Evolutionary conservation across 2,888 invertebrate genomes (phyloP), one percentile per base, ranked within the genome.

Genomic region (Electrophaes corylata): DNA sequence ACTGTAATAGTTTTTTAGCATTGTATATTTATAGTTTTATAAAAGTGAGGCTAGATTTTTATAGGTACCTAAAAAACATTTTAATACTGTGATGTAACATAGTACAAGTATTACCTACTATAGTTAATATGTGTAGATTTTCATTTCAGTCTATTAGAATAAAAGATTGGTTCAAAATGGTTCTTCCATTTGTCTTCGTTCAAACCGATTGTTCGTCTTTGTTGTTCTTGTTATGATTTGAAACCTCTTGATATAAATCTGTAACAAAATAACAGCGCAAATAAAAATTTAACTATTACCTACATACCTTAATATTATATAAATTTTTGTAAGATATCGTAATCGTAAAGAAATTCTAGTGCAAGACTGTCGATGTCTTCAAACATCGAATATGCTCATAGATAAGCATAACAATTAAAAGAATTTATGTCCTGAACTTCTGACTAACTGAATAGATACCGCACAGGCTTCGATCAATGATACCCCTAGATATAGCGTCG

Each of bases 181-280:
- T 20, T 16, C 14, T 11, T 20, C 20, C 43, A 29, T 6, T 29
- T 37, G 3, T 12, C 12, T 41, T 18, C 8, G 18, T 40, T 8
- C 26, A 12, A 14, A 33, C 6, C 0, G 29, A 18, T n/a, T 35
- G 4, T n/a, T n/a, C n/a, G 0, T 18, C 2, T 16, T 8, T 31
- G 4, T 1, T n/a, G 1, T 14, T 48, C 63, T 64, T 69, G 65
- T 66, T 57, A 44, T 8, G 23, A 29, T 29, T 56, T 64, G 26
- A 76, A 44, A 26, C 72, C 70, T 33, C 65, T 68, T n/a, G 57
- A n/a, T 54, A 79, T 60, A 56, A 76, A 73, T 45, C 81, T 81
- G 79, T 39, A 78, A 79, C 45, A 70, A 60, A 57, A 35, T 18
- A 47, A 10, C 19, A 23, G 1, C 26, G 6, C 23, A 54, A 8